Conservation (phyloP, 2,888 invertebrate genomes). For the Cataglyphis cursor region DNA sequence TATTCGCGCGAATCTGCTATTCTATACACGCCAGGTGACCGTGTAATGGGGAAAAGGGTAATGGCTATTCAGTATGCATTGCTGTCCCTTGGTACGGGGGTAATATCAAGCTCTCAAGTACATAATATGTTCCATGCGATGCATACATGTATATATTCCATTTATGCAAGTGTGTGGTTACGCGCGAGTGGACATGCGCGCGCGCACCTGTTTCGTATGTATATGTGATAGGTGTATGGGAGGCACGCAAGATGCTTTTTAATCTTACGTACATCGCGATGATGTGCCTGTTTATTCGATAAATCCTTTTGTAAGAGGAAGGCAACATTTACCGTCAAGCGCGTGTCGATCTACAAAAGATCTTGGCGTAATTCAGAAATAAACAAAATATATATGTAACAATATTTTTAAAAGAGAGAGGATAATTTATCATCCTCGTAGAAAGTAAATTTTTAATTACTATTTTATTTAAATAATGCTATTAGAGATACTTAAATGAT, state of each 20-base stretch:
- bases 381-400: neutral
- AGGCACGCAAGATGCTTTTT: constrained; percentile 49
- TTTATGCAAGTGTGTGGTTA: constrained; percentile 49
- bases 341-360: constrained; percentile 23
- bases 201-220: neutral
- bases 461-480: too few species aligned
- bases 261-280: constrained; percentile 52
- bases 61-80: constrained; percentile 86
- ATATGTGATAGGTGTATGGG: neutral
- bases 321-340: constrained; percentile 10
- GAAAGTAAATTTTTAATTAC: neutral
- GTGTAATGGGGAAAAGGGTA: constrained; percentile 83
- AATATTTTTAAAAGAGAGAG: neutral
- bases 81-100: constrained; percentile 82
- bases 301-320: constrained; percentile 24
- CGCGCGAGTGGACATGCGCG: neutral
- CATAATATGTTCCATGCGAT: constrained; percentile 79
- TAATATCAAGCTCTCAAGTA: constrained; percentile 81
- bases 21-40: constrained; percentile 82
- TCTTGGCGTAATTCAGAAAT: neutral
- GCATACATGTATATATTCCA: constrained; percentile 63
- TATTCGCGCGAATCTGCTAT: constrained; percentile 78
- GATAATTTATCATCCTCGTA: neutral
- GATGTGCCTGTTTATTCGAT: constrained; percentile 56
- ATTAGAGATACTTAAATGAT: too few species aligned